A percentile compares a stretch with the other conserved stretches of the same genome.
These are phyloP conservation scores for Dynastes grantii DNA, from an alignment of 2,888 invertebrate genomes.

Conservation along the genomic window DNA sequence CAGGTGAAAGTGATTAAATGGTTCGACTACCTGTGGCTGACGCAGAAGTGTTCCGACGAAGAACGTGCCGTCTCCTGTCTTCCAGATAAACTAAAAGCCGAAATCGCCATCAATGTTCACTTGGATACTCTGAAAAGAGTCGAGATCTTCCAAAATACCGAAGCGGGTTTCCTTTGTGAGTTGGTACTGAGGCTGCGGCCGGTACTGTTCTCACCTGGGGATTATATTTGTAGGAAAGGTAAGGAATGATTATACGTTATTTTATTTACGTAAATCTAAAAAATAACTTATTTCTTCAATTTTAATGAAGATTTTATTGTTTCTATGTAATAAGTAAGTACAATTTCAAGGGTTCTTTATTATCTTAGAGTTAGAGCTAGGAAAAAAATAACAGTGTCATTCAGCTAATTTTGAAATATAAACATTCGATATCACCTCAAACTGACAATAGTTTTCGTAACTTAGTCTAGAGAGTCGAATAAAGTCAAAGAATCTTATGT, in stretches of 20 bases:
- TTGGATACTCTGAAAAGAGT: constrained; percentile 97
- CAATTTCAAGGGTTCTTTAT: no score
- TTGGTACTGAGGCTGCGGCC: constrained; percentile 94
- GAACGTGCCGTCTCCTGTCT: constrained; percentile 96
- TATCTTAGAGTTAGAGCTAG: no score
- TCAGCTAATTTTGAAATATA: no score
- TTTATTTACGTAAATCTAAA: no score
- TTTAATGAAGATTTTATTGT: no score
- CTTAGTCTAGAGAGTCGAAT: no score
- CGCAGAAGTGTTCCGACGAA: constrained; percentile 98
- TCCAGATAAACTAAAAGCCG: constrained; percentile 98
- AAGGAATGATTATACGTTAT: constrained; percentile 59
- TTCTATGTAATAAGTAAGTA: no score
- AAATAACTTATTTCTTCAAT: no score
- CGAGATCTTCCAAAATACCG: constrained; percentile 99
- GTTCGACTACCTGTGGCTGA: constrained; percentile 99
- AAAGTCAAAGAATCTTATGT: no score
- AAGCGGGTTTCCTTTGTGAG: constrained; percentile 98
- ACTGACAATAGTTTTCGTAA: no score
- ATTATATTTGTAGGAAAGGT: constrained; percentile 99
- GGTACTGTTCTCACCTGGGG: constrained; percentile 97
- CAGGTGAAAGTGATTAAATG: constrained; percentile 99
- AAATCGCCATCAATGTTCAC: constrained; percentile 99
- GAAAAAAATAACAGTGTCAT: no score
- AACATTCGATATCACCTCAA: no score